A percentile compares a stretch with the other conserved stretches of the same genome.
Evolutionary conservation across 2,888 invertebrate genomes (phyloP).

Genomic region (Capitulum mitella): DNA sequence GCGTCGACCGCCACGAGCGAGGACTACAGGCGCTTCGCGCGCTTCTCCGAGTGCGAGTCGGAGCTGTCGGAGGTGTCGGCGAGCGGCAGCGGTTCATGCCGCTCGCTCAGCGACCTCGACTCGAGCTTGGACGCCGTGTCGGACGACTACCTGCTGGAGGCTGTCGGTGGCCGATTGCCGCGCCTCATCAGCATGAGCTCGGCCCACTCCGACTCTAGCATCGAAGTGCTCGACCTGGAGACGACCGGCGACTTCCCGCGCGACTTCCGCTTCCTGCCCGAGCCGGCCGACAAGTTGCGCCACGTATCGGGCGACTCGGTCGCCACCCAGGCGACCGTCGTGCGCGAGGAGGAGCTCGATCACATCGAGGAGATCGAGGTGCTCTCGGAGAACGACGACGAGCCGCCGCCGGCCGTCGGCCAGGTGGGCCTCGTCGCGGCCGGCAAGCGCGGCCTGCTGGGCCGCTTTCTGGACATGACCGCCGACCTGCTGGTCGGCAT

Average conservation of each 20-base stretch:
- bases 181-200: background rate
- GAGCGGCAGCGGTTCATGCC: background rate
- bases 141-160: constrained; percentile 5
- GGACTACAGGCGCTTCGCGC: background rate
- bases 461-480: constrained; percentile 2
- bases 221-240: constrained; percentile 6
- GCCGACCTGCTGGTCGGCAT: background rate
- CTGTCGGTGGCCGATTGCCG: background rate
- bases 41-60: background rate
- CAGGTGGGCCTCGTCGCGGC: too few species aligned
- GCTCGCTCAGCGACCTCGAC: background rate
- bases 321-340: background rate
- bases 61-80: background rate
- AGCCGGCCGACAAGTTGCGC: background rate
- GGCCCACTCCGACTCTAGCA: background rate
- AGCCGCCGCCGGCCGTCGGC: background rate
- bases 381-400: background rate
- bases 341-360: constrained; percentile 4
- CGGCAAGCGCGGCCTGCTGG: background rate
- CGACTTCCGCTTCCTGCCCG: background rate
- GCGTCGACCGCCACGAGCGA: background rate
- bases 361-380: constrained; percentile 7
- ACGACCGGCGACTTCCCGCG: constrained; percentile 12
- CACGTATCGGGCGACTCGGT: constrained; percentile 5
- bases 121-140: background rate